These are phyloP conservation scores for Ricordea florida DNA, from an alignment of 92 coral and sea anemone genomes.

Conservation along the genomic window DNA sequence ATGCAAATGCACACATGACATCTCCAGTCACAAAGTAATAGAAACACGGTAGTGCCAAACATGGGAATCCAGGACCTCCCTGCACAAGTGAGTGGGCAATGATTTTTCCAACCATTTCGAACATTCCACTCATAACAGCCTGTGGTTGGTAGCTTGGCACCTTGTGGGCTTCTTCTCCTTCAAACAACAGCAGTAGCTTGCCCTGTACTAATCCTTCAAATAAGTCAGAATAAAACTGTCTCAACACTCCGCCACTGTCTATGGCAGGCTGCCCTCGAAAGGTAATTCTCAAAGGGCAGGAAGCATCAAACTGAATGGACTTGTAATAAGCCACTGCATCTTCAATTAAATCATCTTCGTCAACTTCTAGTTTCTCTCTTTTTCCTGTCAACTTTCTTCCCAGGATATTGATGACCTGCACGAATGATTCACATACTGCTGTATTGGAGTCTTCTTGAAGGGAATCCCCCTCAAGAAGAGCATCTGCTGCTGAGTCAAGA, in stretches of 20 bases:
- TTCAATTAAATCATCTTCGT: slow-evolving; percentile 25
- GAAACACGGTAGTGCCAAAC: slow-evolving; percentile 41
- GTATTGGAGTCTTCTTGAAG: background rate
- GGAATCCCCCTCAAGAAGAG: slow-evolving; percentile 22
- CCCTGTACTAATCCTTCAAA: slow-evolving; percentile 34
- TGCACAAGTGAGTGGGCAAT: slow-evolving; percentile 67
- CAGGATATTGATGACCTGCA: slow-evolving; percentile 11
- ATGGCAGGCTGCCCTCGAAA: slow-evolving; percentile 58
- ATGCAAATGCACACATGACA: slow-evolving; percentile 62
- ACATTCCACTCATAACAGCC: slow-evolving; percentile 51
- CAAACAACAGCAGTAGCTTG: slow-evolving; percentile 30
- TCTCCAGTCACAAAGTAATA: slow-evolving; percentile 78
- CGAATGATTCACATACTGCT: slow-evolving; percentile 10
- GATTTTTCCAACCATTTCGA: slow-evolving; percentile 51
- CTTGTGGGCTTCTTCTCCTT: slow-evolving; percentile 31
- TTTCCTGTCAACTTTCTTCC: slow-evolving; percentile 33
- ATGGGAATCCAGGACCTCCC: slow-evolving; percentile 67
- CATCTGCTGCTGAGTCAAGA: slow-evolving; percentile 46
- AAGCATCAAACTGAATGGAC: slow-evolving; percentile 27
- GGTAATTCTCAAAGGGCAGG: slow-evolving; percentile 45
- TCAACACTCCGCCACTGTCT: slow-evolving; percentile 67
- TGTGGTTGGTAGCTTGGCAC: slow-evolving; percentile 59
- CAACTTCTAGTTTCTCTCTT: slow-evolving; percentile 26
- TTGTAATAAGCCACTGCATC: slow-evolving; percentile 47
- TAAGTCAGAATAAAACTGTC: slow-evolving; percentile 66